phyloP scores from a whole-genome alignment of 1,140 invertebrate genomes.

The Hylaeus volcanicus region DNA sequence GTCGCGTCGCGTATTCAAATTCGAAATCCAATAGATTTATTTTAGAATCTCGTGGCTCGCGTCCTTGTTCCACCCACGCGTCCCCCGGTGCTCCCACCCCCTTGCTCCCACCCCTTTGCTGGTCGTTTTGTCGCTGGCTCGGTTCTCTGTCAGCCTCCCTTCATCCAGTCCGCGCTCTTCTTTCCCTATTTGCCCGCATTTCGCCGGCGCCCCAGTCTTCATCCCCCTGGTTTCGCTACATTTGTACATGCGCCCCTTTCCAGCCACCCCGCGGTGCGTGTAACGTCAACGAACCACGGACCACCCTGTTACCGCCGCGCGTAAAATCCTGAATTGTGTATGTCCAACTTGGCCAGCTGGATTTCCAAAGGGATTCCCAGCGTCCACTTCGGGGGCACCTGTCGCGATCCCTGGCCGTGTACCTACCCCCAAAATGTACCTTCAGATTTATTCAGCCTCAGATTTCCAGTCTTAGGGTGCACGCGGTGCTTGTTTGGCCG shows the following conservation, averaged over 20 bases:
- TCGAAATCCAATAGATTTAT: conserved; percentile 38
- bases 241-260: conserved; percentile 5
- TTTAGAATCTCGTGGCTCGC: conserved; percentile 28
- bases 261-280: conserved; percentile 44
- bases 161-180: neutral
- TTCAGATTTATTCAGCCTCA: no score
- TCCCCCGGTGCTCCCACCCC: neutral
- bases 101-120: neutral
- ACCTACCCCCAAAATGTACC: no score
- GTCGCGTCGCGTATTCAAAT: conserved; percentile 31
- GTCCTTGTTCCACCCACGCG: conserved; percentile 28
- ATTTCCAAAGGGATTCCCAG: conserved; percentile 50
- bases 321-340: conserved; percentile 70
- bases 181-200: conserved; percentile 46
- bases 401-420: neutral
- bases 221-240: conserved; percentile 1
- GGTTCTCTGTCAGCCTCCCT: conserved; percentile 22
- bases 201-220: neutral
- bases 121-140: conserved; percentile 42
- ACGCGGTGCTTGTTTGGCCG: no score
- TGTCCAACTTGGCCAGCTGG: conserved; percentile 55
- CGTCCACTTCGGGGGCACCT: neutral
- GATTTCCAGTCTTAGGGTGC: no score
- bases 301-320: conserved; percentile 55
- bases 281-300: conserved; percentile 57